Conservation (phyloP, 2,797 vertebrate genomes). For the Tragelaphus eurycerus region DNA sequence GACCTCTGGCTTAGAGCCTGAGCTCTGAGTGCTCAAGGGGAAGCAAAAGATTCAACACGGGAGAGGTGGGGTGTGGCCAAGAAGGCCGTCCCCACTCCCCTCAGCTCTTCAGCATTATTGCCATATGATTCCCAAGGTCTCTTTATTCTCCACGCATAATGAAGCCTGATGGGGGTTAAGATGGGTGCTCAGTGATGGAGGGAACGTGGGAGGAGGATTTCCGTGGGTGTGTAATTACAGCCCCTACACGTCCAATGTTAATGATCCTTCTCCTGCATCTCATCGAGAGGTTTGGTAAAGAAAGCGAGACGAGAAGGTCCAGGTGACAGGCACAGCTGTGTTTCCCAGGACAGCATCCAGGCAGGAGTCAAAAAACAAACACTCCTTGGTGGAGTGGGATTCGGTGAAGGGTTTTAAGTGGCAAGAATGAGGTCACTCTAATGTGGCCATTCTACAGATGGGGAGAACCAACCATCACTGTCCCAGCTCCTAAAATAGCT, state of each 20-base stretch:
- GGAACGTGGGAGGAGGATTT: not conserved
- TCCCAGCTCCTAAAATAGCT: not conserved
- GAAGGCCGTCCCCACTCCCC: not conserved
- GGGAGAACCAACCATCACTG: not conserved
- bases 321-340: too few species aligned
- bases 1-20: not conserved
- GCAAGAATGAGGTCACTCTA: not conserved
- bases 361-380: not conserved
- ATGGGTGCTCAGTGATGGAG: too few species aligned
- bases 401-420: not conserved
- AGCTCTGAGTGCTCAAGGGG: not conserved
- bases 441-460: not conserved
- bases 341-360: not conserved
- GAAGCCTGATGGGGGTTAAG: not conserved
- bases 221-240: not conserved
- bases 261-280: not conserved
- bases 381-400: too few species aligned
- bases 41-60: rapidly evolving
- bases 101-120: not conserved
- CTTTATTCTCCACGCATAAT: not conserved
- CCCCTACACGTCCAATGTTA: not conserved
- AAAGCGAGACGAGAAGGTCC: not conserved
- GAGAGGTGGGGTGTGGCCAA: not conserved
- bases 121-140: not conserved
- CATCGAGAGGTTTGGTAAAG: not conserved